Percentiles rank a stretch among this genome's conserved stretches.
phyloP scores from a whole-genome alignment of 2,113 vertebrate genomes.

The Blennius ocellaris region DNA sequence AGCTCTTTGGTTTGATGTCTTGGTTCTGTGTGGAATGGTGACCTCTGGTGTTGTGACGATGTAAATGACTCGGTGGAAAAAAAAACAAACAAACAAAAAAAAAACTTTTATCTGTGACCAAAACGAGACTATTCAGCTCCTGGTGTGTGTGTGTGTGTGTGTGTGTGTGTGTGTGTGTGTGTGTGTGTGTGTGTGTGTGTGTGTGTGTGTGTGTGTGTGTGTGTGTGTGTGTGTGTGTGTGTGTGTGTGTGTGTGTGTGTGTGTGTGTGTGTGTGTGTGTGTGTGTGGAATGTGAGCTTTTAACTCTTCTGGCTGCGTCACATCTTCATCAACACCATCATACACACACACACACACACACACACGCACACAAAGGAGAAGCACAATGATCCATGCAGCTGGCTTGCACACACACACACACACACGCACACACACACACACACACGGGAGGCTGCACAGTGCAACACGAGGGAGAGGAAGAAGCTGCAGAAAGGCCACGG shows the following conservation, averaged over 20 bases:
- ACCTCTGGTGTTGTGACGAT: slow-evolving; percentile 83
- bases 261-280: slow-evolving; percentile 4
- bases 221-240: slow-evolving; percentile 30
- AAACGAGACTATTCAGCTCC: slow-evolving; percentile 72
- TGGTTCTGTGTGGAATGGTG: slow-evolving; percentile 83
- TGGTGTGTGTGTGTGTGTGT: slow-evolving; percentile 34
- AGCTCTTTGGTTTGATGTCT: slow-evolving; percentile 81
- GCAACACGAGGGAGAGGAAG: slow-evolving; percentile 9
- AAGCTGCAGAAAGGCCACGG: background rate
- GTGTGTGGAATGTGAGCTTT: slow-evolving; percentile 3
- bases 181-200: slow-evolving; percentile 17
- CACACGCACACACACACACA: slow-evolving; percentile 31
- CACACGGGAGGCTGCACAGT: background rate
- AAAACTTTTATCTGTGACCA: slow-evolving; percentile 73
- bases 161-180: slow-evolving; percentile 32
- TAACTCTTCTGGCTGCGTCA: slow-evolving; percentile 28
- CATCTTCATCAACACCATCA: slow-evolving; percentile 23
- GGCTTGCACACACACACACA: slow-evolving; percentile 38
- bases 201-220: background rate
- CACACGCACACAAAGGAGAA: slow-evolving; percentile 58
- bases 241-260: slow-evolving; percentile 17
- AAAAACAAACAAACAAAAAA: too few species aligned
- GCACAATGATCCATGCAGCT: slow-evolving; percentile 64
- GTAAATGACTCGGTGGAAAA: slow-evolving; percentile 78
- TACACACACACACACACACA: slow-evolving; percentile 16